These are phyloP conservation scores for Seriola dumerili DNA, from an alignment of 2,113 vertebrate species.

Conservation along the genomic window DNA sequence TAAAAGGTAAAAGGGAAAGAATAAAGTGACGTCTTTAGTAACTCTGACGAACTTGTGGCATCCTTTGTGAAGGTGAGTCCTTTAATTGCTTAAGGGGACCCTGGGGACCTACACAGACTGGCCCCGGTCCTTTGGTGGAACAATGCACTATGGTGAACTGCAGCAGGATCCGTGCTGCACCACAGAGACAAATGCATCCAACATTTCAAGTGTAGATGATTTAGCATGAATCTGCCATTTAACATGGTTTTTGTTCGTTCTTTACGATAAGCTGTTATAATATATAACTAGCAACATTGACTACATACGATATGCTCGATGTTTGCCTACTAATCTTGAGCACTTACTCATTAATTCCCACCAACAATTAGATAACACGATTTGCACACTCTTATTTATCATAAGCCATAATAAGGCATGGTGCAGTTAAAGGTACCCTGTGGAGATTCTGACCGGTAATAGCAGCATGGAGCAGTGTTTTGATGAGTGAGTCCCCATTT, in stretches of 20 bases:
- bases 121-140: conserved; percentile 50
- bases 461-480: neutral
- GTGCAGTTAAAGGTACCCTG: neutral
- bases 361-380: neutral
- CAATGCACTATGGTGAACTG: conserved; percentile 57
- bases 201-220: neutral
- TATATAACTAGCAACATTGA: no score
- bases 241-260: neutral
- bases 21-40: conserved; percentile 60
- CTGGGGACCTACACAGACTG: conserved; percentile 36
- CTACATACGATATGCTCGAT: no score
- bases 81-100: conserved; percentile 59
- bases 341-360: neutral
- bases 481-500: neutral
- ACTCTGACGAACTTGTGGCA: conserved; percentile 66
- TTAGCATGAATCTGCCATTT: neutral
- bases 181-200: conserved; percentile 16
- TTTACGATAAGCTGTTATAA: no score
- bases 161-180: neutral
- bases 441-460: neutral
- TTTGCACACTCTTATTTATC: neutral
- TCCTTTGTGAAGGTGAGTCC: conserved; percentile 74
- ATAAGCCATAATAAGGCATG: neutral
- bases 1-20: conserved; percentile 53
- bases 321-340: no score